Base-by-base conservation (phyloP, 2,797 vertebrate species). In the Meriones psammophilus region DNA sequence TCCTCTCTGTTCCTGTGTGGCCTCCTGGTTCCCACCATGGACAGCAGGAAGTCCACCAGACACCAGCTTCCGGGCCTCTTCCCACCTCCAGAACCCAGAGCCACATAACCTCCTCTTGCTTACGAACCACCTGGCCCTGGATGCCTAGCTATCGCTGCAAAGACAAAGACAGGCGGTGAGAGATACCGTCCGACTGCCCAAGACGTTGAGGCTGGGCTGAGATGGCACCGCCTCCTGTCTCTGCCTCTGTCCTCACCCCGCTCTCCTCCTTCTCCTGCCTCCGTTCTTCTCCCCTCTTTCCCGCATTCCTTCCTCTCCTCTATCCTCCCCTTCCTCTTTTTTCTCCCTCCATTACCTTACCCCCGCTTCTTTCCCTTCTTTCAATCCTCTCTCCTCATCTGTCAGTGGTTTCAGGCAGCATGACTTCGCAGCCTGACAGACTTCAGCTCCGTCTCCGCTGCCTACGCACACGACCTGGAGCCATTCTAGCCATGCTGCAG, bases 251-350 rank as follows among this genome's bases (percentile, higher is more conserved):
- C 8, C 7, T 12, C 39, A 5, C 18, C 14, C 64, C 24, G 13
- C 1, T 18, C 14, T 14, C 0, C 0, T 8, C 60, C 3, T 46
- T 50, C 3, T 46, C 9, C 4, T 22, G 5, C 8, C 66, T 26
- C 24, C 3, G 1, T 46, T 18, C 5, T 12, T 4, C 15, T 13
- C 26, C 5, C 15, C 9, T 3, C 1, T 4, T 10, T 20, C 18
- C 10, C 7, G 0, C 5, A 10, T 77, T 24, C 20, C 33, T 2
- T 8, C 9, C 8, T 30, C 15, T 42, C 2, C 30, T 12, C 5
- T 13, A 4, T 33, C 7, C 62, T 28, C 8, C 18, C 50, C 15
- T 12, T 7, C 24, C 26, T 26, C 66, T 60, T 68, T 54, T 36
- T 33, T n/a, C 64, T n/a, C 9, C 36, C 42, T 1, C 62, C 28